Evolutionary conservation across 2,797 vertebrate species (phyloP).

Genomic region (Chaetodon trifasciatus): DNA sequence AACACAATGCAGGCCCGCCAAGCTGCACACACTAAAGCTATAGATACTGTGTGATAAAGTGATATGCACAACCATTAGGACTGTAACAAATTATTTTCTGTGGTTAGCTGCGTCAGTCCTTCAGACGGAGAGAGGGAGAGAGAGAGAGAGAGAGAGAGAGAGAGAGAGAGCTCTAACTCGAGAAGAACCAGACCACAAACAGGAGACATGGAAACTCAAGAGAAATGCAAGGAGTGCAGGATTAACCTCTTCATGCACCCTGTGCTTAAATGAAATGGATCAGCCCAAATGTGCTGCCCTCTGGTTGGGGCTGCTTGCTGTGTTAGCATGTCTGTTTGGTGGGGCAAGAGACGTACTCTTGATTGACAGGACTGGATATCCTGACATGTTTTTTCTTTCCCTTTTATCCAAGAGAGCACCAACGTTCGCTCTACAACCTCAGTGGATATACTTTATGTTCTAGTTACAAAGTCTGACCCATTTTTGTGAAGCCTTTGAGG

Average conservation of each 20-base stretch:
- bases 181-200: slow-evolving; percentile 61
- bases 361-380: slow-evolving; percentile 64
- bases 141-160: background rate
- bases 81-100: slow-evolving; percentile 57
- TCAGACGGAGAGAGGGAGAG: slow-evolving; percentile 14
- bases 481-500: slow-evolving; percentile 54
- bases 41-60: slow-evolving; percentile 65
- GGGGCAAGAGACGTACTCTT: slow-evolving; percentile 25
- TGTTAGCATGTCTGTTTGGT: slow-evolving; percentile 37
- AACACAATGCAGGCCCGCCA: slow-evolving; percentile 56
- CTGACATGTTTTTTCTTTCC: slow-evolving; percentile 10
- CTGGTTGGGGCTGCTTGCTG: slow-evolving; percentile 43
- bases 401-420: slow-evolving; percentile 54
- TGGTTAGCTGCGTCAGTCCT: slow-evolving; percentile 54
- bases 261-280: slow-evolving; percentile 76
- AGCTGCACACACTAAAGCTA: slow-evolving; percentile 54
- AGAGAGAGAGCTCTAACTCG: slow-evolving; percentile 28
- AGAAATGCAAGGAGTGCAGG: slow-evolving; percentile 58
- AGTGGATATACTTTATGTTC: slow-evolving; percentile 46
- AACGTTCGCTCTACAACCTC: slow-evolving; percentile 50
- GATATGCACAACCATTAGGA: slow-evolving; percentile 64
- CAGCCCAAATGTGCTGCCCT: slow-evolving; percentile 36
- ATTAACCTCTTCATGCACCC: slow-evolving; percentile 70
- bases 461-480: slow-evolving; percentile 51
- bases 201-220: slow-evolving; percentile 64